Conservation (phyloP, 2,888 invertebrate species). For the Tachina grossa region DNA sequence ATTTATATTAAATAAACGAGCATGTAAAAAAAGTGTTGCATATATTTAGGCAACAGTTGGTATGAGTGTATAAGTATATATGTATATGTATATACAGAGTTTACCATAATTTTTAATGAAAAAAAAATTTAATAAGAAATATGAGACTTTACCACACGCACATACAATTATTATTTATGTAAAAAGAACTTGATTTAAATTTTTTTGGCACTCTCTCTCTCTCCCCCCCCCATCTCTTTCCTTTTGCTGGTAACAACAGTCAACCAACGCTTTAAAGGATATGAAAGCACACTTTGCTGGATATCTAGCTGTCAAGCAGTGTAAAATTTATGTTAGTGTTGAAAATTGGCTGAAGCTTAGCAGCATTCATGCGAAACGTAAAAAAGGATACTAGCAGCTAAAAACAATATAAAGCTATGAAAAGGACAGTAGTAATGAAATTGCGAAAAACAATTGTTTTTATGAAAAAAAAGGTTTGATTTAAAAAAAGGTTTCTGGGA, state of each 20-base stretch:
- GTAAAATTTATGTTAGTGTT: conserved; percentile 65
- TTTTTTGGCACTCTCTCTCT: conserved; percentile 1
- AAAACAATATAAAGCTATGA: not conserved
- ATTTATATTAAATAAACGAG: conserved; percentile 42
- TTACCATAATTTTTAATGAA: not conserved
- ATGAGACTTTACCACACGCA: not conserved
- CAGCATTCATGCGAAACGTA: conserved; percentile 32
- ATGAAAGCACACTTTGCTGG: conserved; percentile 50
- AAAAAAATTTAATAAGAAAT: not conserved
- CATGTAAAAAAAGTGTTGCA: conserved; percentile 14
- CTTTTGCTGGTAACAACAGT: not conserved
- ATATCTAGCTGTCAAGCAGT: conserved; percentile 66
- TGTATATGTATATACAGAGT: not conserved
- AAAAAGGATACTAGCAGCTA: conserved; percentile 11
- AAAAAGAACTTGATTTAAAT: conserved; percentile 54
- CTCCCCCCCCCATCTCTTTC: not conserved
- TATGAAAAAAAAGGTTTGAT: not conserved
- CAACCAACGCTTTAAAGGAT: conserved; percentile 17
- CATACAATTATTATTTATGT: not conserved
- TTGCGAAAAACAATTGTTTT: no score
- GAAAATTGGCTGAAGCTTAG: conserved; percentile 60
- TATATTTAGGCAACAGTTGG: conserved; percentile 60
- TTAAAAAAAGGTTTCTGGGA: not conserved
- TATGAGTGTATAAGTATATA: not conserved
- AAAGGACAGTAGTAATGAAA: conserved; percentile 16